Evolutionary conservation across 2,113 vertebrate species (phyloP), one percentile per base, ranked within the genome.

Genomic region (Pluvialis apricaria): DNA sequence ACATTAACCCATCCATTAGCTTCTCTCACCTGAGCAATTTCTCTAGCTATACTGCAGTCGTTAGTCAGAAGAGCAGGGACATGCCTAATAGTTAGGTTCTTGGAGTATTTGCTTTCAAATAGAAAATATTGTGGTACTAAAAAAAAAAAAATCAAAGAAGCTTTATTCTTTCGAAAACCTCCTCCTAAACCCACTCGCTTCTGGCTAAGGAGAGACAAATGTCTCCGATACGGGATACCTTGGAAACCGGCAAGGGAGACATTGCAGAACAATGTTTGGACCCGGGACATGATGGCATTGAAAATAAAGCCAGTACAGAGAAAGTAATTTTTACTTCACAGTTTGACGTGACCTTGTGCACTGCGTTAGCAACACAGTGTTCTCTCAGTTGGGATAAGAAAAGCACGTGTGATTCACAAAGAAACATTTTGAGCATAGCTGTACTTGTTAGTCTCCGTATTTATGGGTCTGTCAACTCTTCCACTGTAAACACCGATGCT

Each of bases 381-480:
- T 97, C 96, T 22, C 75, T 95, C 71, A 31, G 81, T 90, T 42
- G 83, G 89, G 95, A 96, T 95, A 95, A 97, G 82, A 88, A 95
- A 94, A 88, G 80, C 2, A 5, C 22, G 58, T 55, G 84, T 75
- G 71, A 85, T 86, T 90, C 71, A 75, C 84, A 90, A 95, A 86
- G 93, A 95, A 97, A 95, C 70, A 73, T 62, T 89, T 18, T 90
- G 86, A 96, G 62, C 70, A 70, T 36, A 91, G 70, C 45, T 88
- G 70, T 58, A 38, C 54, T 93, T 2, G 0, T 76, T 86, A 90
- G 58, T 58, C 38, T 60, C 66, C 7, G 1, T 80, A 80, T 97
- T 97, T 88, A 96, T 80, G 83, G 62, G 22, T 77, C 84, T 94
- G 66, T 88, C 91, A 83, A 65, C 78, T 57, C 68, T 90, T 90